A percentile compares a stretch with the other conserved stretches of the same genome.
Conservation (phyloP, 2,113 vertebrate species). For the Acrocephalus kingi region DNA sequence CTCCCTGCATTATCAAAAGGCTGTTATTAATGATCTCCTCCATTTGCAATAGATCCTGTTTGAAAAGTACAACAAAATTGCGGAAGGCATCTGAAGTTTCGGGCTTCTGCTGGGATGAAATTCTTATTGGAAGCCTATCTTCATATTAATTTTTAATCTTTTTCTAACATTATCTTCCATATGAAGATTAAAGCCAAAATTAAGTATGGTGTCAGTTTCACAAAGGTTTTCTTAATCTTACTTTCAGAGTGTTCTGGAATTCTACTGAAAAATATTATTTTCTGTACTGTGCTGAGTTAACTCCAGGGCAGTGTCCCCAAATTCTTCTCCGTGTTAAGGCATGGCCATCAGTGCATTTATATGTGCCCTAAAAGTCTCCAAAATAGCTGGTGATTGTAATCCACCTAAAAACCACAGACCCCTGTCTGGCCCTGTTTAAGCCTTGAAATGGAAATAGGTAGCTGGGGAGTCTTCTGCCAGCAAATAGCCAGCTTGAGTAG, state of each 20-base stretch:
- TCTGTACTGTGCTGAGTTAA: not conserved
- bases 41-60: not conserved
- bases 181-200: conserved; percentile 31
- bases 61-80: not conserved
- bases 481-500: not conserved
- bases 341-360: not conserved
- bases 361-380: not conserved
- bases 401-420: not conserved
- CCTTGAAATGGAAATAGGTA: not conserved
- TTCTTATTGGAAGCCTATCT: not conserved
- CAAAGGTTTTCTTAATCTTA: not conserved
- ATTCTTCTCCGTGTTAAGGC: not conserved
- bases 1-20: not conserved
- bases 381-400: not conserved
- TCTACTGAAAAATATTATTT: not conserved
- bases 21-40: not conserved
- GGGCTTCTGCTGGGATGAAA: conserved; percentile 8
- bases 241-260: conserved; percentile 4
- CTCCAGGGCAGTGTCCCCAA: not conserved
- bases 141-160: conserved; percentile 25
- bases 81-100: not conserved
- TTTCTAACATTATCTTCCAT: conserved; percentile 13
- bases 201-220: not conserved
- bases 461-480: not conserved
- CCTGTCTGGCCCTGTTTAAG: not conserved